phyloP scores from a whole-genome alignment of 2,113 vertebrate species.

The Zosterops japonicus region DNA sequence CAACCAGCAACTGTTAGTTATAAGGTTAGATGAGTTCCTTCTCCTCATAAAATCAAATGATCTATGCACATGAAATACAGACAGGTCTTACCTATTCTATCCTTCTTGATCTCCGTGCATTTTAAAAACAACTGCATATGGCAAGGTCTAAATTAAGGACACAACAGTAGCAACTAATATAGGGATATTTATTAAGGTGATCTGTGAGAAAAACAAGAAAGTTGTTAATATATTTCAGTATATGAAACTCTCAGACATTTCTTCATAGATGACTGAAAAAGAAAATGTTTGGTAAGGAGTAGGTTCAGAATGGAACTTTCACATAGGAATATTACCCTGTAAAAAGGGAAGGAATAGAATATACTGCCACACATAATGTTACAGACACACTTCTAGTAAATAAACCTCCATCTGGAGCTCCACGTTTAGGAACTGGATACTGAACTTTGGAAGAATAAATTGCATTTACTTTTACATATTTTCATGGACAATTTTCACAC shows the following conservation, averaged over 20 bases:
- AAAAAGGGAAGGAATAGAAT: background rate
- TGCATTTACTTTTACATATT: conserved; percentile 64
- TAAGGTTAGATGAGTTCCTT: background rate
- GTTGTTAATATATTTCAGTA: background rate
- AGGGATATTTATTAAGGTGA: background rate
- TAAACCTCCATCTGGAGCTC: conserved; percentile 57
- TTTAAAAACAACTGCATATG: background rate
- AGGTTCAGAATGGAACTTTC: background rate
- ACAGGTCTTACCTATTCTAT: background rate
- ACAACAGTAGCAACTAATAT: background rate
- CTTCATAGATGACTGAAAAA: conserved; percentile 12
- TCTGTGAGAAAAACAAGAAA: background rate
- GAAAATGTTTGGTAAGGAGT: background rate
- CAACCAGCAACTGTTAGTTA: background rate
- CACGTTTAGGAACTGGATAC: conserved; percentile 45
- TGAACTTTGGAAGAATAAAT: conserved; percentile 65
- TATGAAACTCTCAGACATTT: background rate
- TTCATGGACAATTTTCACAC: conserved; percentile 62
- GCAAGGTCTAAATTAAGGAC: background rate
- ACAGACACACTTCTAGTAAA: conserved; percentile 30
- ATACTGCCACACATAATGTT: background rate
- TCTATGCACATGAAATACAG: background rate
- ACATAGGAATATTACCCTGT: background rate
- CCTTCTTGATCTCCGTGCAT: background rate
- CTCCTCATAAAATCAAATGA: background rate